These are phyloP conservation scores for Myotis planiceps DNA, from an alignment of 2,797 vertebrate genomes.

Conservation along the genomic window DNA sequence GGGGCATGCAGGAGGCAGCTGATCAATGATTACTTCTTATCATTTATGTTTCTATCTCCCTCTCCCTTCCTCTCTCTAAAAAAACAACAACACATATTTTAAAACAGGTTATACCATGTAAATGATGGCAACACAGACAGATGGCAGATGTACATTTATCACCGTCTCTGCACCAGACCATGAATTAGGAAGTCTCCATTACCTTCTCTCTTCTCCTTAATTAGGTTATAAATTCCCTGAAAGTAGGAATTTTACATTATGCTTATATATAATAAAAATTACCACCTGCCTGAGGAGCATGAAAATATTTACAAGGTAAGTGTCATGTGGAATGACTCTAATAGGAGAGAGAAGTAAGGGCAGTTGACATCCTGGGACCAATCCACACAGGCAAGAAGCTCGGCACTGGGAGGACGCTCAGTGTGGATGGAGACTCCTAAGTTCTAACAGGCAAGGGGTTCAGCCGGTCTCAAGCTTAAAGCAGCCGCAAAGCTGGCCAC, in stretches of 20 bases:
- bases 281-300: not conserved
- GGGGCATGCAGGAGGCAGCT: too few relatives aligned
- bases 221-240: not conserved
- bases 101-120: not conserved
- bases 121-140: not conserved
- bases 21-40: too few relatives aligned
- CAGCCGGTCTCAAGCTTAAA: not conserved
- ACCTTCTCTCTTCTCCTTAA: not conserved
- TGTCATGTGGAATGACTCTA: not conserved
- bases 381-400: not conserved
- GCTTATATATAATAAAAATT: not conserved
- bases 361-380: rapidly evolving
- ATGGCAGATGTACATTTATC: not conserved
- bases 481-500: not conserved
- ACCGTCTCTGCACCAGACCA: not conserved
- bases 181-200: not conserved
- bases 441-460: not conserved
- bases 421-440: not conserved
- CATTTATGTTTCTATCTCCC: too few relatives aligned
- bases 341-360: not conserved
- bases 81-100: too few relatives aligned
- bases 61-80: too few relatives aligned
- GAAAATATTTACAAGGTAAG: not conserved
- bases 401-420: not conserved
- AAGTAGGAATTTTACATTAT: not conserved